Evolutionary conservation across 2,113 vertebrate species (phyloP).

Genomic region (Dromaius novaehollandiae): DNA sequence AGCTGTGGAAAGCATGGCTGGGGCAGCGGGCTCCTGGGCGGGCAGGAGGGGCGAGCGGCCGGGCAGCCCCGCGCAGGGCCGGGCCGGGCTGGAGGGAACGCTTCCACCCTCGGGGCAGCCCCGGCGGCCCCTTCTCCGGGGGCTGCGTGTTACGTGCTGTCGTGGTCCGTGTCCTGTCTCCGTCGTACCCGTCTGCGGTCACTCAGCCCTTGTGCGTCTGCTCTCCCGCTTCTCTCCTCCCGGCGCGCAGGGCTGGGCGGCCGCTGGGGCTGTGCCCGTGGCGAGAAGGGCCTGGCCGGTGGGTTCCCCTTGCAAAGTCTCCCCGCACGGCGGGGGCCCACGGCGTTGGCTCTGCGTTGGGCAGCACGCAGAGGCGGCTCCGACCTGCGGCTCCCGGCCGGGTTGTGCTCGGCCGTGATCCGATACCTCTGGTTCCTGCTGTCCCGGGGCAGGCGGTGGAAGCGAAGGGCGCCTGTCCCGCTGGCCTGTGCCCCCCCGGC

Average conservation of each 20-base stretch:
- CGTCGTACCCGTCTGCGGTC: background rate
- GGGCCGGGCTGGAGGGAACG: background rate
- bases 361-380: too few relatives aligned
- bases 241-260: too few relatives aligned
- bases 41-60: too few relatives aligned
- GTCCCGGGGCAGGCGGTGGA: background rate
- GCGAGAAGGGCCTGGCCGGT: too few relatives aligned
- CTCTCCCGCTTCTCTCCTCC: background rate
- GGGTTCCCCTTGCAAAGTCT: too few relatives aligned
- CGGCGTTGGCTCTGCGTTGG: too few relatives aligned
- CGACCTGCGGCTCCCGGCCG: background rate
- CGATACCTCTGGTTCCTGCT: background rate
- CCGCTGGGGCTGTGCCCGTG: too few relatives aligned
- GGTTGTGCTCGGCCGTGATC: background rate
- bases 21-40: background rate
- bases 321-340: too few relatives aligned
- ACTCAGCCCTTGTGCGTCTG: background rate
- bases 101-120: background rate
- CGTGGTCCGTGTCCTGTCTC: background rate
- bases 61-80: too few relatives aligned
- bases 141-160: background rate
- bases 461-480: too few relatives aligned
- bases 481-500: background rate
- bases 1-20: background rate
- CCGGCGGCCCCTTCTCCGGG: rapidly evolving